Evolutionary conservation across 2,113 vertebrate genomes (phyloP).

Genomic region (Chaenocephalus aceratus): DNA sequence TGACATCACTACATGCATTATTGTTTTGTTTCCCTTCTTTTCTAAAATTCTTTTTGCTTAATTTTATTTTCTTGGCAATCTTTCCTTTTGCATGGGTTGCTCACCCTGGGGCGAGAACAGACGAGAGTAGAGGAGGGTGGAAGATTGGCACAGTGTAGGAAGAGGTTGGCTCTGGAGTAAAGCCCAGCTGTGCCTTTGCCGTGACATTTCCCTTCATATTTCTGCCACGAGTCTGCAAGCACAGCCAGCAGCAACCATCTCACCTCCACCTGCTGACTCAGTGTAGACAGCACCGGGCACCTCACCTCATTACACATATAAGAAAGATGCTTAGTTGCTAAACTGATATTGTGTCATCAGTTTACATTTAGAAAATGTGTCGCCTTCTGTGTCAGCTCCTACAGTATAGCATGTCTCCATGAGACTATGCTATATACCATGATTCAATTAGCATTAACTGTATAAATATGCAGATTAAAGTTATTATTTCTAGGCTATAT

Average conservation of each 20-base stretch:
- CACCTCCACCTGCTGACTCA: constrained; percentile 65
- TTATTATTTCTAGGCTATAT: constrained; percentile 16
- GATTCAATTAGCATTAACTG: constrained; percentile 3
- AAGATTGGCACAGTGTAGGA: constrained; percentile 63
- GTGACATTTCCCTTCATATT: constrained; percentile 51
- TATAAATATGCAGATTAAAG: constrained; percentile 25
- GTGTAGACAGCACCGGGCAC: constrained; percentile 52
- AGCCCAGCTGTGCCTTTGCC: constrained; percentile 54
- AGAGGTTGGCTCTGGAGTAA: constrained; percentile 62
- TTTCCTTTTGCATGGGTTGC: constrained; percentile 82
- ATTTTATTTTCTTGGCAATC: constrained; percentile 68
- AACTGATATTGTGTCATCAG: constrained; percentile 23
- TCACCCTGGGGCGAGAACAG: constrained; percentile 74
- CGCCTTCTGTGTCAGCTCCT: constrained; percentile 26
- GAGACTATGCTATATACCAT: constrained; percentile 4
- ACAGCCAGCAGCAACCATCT: constrained; percentile 55
- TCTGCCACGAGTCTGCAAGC: constrained; percentile 44
- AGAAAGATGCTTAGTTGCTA: constrained; percentile 40
- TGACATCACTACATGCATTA: constrained; percentile 68
- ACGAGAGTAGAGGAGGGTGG: constrained; percentile 68
- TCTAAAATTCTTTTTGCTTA: constrained; percentile 54
- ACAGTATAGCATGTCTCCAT: constrained; percentile 11
- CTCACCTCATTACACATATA: constrained; percentile 43
- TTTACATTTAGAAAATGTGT: constrained; percentile 24
- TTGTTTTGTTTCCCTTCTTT: constrained; percentile 54